Conservation (phyloP, 92 coral and sea anemone species). For the Zoanthus gigantus region DNA sequence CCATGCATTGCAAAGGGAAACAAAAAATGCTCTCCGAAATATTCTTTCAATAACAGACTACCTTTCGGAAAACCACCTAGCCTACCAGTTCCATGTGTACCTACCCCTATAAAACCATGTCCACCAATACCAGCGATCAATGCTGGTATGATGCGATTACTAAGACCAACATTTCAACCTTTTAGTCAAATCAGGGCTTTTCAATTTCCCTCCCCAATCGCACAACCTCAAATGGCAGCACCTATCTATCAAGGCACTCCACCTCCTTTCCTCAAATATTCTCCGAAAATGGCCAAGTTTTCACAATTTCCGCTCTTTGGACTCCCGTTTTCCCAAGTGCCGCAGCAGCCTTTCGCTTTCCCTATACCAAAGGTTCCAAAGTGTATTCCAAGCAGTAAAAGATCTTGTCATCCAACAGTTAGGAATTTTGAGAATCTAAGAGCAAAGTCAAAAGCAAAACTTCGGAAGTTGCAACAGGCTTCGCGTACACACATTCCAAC, state of each 20-base stretch:
- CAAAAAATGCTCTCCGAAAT: slow-evolving; percentile 27
- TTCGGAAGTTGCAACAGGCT: not conserved
- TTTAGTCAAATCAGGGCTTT: not conserved
- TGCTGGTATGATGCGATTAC: not conserved
- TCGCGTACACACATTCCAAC: not conserved
- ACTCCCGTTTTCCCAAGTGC: not conserved
- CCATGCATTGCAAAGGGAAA: slow-evolving; percentile 17
- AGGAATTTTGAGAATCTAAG: slow-evolving; percentile 35
- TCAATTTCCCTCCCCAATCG: not conserved
- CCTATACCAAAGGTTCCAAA: slow-evolving; percentile 37
- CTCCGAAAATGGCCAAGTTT: not conserved
- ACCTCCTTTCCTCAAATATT: slow-evolving; percentile 45
- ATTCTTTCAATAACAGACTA: not conserved
- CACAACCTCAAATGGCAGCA: not conserved
- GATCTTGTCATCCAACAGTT: slow-evolving; percentile 43
- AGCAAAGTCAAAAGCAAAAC: slow-evolving; percentile 31
- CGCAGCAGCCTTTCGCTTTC: slow-evolving; percentile 29
- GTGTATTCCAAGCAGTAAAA: slow-evolving; percentile 38
- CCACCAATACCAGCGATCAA: slow-evolving; percentile 45
- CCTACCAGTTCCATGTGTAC: slow-evolving; percentile 57
- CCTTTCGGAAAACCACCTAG: slow-evolving; percentile 12
- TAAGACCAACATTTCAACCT: slow-evolving; percentile 28
- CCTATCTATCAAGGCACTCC: slow-evolving; percentile 17
- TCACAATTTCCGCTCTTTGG: slow-evolving; percentile 15
- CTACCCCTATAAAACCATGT: slow-evolving; percentile 28